These are phyloP conservation scores for Chrysodeixis includens DNA, from an alignment of 2,888 invertebrate genomes.

Conservation along the genomic window DNA sequence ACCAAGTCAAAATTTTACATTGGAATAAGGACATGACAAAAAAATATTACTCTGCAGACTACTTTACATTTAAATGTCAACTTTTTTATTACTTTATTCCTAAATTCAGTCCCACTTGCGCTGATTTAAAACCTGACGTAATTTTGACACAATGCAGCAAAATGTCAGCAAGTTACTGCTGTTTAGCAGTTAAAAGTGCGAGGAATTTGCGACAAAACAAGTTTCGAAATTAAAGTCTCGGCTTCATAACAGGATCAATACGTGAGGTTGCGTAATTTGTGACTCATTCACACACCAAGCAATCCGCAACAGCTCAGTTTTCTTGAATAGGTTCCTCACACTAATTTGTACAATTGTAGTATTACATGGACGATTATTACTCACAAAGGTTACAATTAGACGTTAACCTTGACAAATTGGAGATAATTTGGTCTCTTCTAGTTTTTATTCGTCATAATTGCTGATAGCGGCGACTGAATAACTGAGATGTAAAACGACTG, in stretches of 20 bases:
- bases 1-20: slow-evolving; percentile 50
- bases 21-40: slow-evolving; percentile 11
- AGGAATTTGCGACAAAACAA: slow-evolving; percentile 38
- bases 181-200: slow-evolving; percentile 38
- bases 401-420: slow-evolving; percentile 49
- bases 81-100: background rate
- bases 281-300: slow-evolving; percentile 55
- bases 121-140: slow-evolving; percentile 32
- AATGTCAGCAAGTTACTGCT: slow-evolving; percentile 25
- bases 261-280: slow-evolving; percentile 49
- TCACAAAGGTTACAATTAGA: slow-evolving; percentile 50
- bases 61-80: background rate
- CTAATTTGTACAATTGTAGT: slow-evolving; percentile 30
- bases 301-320: slow-evolving; percentile 49
- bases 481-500: slow-evolving; percentile 21
- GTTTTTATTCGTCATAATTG: slow-evolving; percentile 48
- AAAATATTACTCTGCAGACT: background rate
- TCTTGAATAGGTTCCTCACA: slow-evolving; percentile 43
- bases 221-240: slow-evolving; percentile 49
- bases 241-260: slow-evolving; percentile 53
- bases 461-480: slow-evolving; percentile 31
- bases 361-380: slow-evolving; percentile 43
- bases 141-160: slow-evolving; percentile 49
- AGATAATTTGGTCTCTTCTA: slow-evolving; percentile 49
- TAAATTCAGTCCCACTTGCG: background rate